A percentile compares a stretch with the other conserved stretches of the same genome.
Evolutionary conservation across 2,888 invertebrate genomes (phyloP).

Genomic region (Callimorpha dominula): DNA sequence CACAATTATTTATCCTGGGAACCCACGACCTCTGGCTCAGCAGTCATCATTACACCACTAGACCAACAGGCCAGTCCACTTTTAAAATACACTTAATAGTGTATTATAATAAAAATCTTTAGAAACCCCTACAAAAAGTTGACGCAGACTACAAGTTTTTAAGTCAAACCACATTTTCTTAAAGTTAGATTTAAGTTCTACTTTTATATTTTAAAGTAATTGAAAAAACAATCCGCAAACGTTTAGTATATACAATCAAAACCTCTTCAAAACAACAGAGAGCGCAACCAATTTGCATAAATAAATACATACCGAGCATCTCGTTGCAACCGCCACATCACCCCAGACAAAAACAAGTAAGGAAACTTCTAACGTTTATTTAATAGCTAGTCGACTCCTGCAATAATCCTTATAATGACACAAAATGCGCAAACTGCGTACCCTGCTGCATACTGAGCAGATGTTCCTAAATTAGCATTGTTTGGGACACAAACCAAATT

Average conservation of each 20-base stretch:
- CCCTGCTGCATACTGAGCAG: slow-evolving; percentile 77
- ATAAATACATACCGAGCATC: slow-evolving; percentile 34
- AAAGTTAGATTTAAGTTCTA: neutral
- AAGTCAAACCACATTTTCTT: neutral
- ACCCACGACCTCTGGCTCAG: too few species aligned
- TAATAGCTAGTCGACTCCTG: slow-evolving; percentile 74
- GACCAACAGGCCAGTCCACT: too few species aligned
- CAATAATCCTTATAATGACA: slow-evolving; percentile 80
- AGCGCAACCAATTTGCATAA: slow-evolving; percentile 47
- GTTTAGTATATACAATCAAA: slow-evolving; percentile 33
- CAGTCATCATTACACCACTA: too few species aligned
- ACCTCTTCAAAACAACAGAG: slow-evolving; percentile 28
- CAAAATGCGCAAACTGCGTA: slow-evolving; percentile 43
- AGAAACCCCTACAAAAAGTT: too few species aligned
- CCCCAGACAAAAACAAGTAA: slow-evolving; percentile 70
- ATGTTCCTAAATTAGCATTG: slow-evolving; percentile 78
- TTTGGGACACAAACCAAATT: slow-evolving; percentile 70
- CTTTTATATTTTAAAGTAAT: neutral
- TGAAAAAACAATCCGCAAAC: neutral
- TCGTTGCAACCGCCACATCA: slow-evolving; percentile 40
- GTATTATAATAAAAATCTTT: too few species aligned
- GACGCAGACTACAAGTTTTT: too few species aligned
- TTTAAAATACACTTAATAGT: too few species aligned
- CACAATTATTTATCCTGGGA: too few species aligned
- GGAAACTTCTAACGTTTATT: slow-evolving; percentile 76